A percentile compares a stretch with the other conserved stretches of the same genome.
phyloP scores from a whole-genome alignment of 2,888 invertebrate genomes.

The Neoscelio sp. region DNA sequence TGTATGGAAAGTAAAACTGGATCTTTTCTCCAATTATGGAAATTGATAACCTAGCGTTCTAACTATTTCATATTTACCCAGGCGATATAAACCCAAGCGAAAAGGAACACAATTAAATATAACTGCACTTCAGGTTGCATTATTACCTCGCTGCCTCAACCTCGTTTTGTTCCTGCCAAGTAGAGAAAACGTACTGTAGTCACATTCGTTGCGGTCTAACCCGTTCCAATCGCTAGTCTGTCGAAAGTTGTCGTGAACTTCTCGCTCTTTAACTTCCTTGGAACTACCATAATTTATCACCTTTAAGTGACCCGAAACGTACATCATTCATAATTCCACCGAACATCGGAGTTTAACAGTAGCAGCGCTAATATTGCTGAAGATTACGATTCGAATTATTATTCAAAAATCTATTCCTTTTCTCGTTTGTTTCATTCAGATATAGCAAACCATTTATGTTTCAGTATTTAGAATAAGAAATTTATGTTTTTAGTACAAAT shows the following conservation, averaged over 20 bases:
- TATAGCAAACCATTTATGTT: no score
- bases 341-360: slow-evolving; percentile 1
- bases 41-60: slow-evolving; percentile 1
- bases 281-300: slow-evolving; percentile 58
- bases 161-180: slow-evolving; percentile 44
- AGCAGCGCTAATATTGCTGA: neutral
- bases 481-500: no score
- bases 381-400: neutral
- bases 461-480: no score
- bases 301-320: slow-evolving; percentile 44
- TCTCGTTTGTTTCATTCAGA: no score
- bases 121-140: slow-evolving; percentile 45
- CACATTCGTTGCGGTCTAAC: slow-evolving; percentile 57
- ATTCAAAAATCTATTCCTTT: neutral
- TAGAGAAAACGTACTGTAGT: slow-evolving; percentile 52
- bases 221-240: slow-evolving; percentile 45
- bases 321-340: slow-evolving; percentile 44
- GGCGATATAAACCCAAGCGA: slow-evolving; percentile 21
- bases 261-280: slow-evolving; percentile 46
- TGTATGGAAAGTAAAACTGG: no score
- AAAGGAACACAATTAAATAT: slow-evolving; percentile 33
- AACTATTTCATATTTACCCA: slow-evolving; percentile 9
- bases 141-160: slow-evolving; percentile 35
- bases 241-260: slow-evolving; percentile 57
- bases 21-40: slow-evolving; percentile 15